Conservation (phyloP, 2,888 invertebrate species). For the Nematopogon swammerdamellus region DNA sequence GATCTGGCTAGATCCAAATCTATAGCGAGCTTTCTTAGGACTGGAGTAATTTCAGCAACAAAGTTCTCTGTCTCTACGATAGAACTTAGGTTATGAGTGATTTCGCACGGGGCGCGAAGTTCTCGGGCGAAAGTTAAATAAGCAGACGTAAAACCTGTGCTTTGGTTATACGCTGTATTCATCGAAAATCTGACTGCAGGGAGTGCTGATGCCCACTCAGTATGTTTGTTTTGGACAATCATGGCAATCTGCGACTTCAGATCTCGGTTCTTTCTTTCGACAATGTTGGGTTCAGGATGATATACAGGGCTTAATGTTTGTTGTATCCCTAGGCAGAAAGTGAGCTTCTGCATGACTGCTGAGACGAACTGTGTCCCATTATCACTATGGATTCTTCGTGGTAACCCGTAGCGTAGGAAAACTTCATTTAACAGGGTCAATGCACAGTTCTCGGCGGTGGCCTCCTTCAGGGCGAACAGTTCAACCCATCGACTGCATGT, state of each 20-base stretch:
- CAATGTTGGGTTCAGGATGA: slow-evolving; percentile 20
- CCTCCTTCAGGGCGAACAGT: slow-evolving; percentile 6
- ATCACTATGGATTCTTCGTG: slow-evolving; percentile 16
- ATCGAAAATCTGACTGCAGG: no score
- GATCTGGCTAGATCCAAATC: no score
- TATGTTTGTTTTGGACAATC: slow-evolving; percentile 2
- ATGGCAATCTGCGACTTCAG: slow-evolving; percentile 13
- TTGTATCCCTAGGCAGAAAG: slow-evolving; percentile 6
- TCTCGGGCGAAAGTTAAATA: slow-evolving; percentile 12
- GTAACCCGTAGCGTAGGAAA: slow-evolving; percentile 15
- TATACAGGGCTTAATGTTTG: slow-evolving; percentile 16
- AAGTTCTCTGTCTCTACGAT: no score
- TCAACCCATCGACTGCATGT: slow-evolving; percentile 6
- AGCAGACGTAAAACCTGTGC: slow-evolving; percentile 8
- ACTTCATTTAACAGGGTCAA: slow-evolving; percentile 3
- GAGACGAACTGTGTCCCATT: slow-evolving; percentile 21
- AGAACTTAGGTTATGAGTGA: no score
- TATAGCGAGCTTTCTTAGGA: no score
- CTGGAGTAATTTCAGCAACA: no score
- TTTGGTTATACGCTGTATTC: background rate
- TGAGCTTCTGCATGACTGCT: slow-evolving; percentile 17
- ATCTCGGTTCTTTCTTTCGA: slow-evolving; percentile 16
- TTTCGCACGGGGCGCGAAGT: slow-evolving; percentile 8
- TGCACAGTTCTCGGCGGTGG: slow-evolving; percentile 6
- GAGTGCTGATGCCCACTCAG: no score